These are phyloP conservation scores for Automeris io DNA, from an alignment of 2,888 invertebrate species.

Conservation along the genomic window DNA sequence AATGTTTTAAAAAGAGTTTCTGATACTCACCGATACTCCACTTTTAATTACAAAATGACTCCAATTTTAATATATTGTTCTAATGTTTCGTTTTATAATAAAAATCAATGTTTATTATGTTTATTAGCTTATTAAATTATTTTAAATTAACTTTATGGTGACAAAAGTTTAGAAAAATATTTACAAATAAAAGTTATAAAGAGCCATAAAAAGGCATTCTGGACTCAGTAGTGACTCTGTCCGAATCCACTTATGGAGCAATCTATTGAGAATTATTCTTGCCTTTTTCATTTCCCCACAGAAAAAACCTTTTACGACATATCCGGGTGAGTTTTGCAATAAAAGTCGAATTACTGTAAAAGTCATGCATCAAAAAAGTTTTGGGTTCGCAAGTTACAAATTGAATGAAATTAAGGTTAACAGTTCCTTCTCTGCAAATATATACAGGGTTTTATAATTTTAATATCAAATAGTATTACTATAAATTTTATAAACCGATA, in stretches of 20 bases:
- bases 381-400: constrained; percentile 68
- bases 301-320: constrained; percentile 45
- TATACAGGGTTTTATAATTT: neutral
- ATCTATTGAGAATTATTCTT: constrained; percentile 29
- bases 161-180: too few relatives aligned
- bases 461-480: constrained; percentile 23
- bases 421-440: constrained; percentile 24
- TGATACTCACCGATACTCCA: too few relatives aligned
- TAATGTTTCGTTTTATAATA: too few relatives aligned
- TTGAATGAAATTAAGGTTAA: constrained; percentile 70
- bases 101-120: too few relatives aligned
- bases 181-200: too few relatives aligned
- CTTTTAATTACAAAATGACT: too few relatives aligned
- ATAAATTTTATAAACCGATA: too few relatives aligned
- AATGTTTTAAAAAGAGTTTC: too few relatives aligned
- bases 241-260: constrained; percentile 24
- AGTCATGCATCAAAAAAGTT: constrained; percentile 71
- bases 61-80: too few relatives aligned
- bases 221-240: constrained; percentile 16
- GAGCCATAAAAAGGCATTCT: too few relatives aligned
- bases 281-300: constrained; percentile 36
- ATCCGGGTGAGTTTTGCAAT: constrained; percentile 55
- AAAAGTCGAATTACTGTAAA: constrained; percentile 69
- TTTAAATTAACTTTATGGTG: too few relatives aligned
- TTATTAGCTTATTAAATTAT: too few relatives aligned